Evolutionary conservation across 2,113 vertebrate species (phyloP).

Genomic region (Todiramphus chloris): DNA sequence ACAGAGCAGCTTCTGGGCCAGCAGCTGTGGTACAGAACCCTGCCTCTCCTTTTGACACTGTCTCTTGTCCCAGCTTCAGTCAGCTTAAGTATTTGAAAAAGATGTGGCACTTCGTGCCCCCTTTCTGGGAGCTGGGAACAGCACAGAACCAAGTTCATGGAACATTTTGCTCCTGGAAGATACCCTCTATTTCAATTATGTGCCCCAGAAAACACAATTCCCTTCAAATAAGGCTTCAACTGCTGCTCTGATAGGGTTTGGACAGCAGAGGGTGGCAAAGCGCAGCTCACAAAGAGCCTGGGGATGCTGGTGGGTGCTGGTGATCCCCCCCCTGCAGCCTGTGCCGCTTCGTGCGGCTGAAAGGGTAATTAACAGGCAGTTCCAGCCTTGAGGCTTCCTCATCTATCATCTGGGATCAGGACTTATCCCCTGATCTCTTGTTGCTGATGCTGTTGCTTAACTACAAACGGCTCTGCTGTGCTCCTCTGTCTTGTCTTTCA

Average conservation of each 20-base stretch:
- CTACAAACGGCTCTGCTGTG: not conserved
- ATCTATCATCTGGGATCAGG: not conserved
- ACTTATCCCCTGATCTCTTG: not conserved
- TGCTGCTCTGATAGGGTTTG: not conserved
- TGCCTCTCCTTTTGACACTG: not conserved
- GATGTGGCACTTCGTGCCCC: not conserved
- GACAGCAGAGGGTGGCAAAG: slow-evolving; percentile 19
- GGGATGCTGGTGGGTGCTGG: not conserved
- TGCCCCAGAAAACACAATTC: not conserved
- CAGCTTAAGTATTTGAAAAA: not conserved
- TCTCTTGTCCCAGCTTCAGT: not conserved
- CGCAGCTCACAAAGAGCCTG: not conserved
- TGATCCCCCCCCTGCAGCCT: rapidly evolving
- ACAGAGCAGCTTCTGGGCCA: not conserved
- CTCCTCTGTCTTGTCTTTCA: not conserved
- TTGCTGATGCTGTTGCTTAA: not conserved
- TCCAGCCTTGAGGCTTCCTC: not conserved
- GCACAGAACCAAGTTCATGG: not conserved
- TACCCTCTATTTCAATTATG: not conserved
- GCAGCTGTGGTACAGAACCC: not conserved
- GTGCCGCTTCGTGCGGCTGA: not conserved
- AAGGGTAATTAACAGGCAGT: not conserved
- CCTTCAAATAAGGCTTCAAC: not conserved
- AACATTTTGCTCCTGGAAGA: not conserved
- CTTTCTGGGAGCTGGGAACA: not conserved